Evolutionary conservation across 2,113 vertebrate species (phyloP).

Genomic region (Sphaerodactylus townsendi): DNA sequence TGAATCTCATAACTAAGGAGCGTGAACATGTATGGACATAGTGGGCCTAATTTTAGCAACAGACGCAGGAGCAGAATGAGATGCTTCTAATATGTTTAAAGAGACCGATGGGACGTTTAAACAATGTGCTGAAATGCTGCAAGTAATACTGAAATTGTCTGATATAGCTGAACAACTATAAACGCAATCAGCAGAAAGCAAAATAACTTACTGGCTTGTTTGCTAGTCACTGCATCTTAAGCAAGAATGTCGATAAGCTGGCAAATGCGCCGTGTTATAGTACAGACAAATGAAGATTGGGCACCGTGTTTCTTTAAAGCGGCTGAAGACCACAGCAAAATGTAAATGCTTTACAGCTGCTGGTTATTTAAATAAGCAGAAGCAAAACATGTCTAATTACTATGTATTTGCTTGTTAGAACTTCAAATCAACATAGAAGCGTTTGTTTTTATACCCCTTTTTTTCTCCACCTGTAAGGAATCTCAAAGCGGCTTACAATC

Average conservation of each 20-base stretch:
- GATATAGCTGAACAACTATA: conserved; percentile 27
- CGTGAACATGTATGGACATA: not conserved
- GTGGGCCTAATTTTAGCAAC: not conserved
- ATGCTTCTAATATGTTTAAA: conserved; percentile 33
- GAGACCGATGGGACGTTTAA: conserved; percentile 50
- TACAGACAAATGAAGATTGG: not conserved
- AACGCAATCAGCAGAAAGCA: conserved; percentile 21
- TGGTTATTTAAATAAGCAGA: not conserved
- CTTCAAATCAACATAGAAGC: too few species aligned
- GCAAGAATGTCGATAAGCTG: not conserved
- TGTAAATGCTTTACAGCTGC: not conserved
- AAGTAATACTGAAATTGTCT: conserved; percentile 51
- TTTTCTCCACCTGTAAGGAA: too few species aligned
- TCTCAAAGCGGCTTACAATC: too few species aligned
- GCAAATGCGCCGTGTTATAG: not conserved
- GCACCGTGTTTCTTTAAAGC: not conserved
- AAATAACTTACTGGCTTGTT: conserved; percentile 47
- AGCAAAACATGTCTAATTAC: not conserved
- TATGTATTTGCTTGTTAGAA: not conserved
- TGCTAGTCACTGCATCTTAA: conserved; percentile 13
- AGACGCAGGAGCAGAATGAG: conserved; percentile 31
- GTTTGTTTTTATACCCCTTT: too few species aligned
- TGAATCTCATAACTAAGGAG: not conserved
- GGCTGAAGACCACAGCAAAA: not conserved
- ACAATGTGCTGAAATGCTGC: conserved; percentile 38